Evolutionary conservation across 2,113 vertebrate species (phyloP), one percentile per base, ranked within the genome.

Genomic region (Coryphaenoides rupestris): DNA sequence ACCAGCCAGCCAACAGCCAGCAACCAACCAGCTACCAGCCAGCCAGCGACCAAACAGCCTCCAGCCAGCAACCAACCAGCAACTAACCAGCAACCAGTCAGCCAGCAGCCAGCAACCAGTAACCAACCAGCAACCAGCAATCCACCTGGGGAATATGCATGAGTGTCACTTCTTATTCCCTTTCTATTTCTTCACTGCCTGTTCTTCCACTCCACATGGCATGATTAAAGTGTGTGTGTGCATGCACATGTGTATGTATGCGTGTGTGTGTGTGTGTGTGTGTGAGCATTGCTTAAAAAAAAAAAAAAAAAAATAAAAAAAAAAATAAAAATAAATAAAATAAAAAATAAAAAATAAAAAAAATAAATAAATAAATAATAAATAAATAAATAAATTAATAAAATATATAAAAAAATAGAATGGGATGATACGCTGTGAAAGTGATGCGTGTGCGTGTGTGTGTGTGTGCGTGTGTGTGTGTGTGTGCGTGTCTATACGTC

Each of bases 101-200:
- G n/a, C 49, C 55, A 19, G 63, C 70, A 73, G 75, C 68, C 75
- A 81, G 69, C 82, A 75, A 79, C 71, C 85, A 86, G 80, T 74
- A 70, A 40, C 33, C 33, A 40, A 10, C 33, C 33, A 40, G 33
- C 7, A 40, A 40, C 33, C 33, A 9, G n/a, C n/a, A n/a, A n/a
- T n/a, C n/a, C 77, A 84, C 77, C 78, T 72, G 70, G 77, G 82
- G 84, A 86, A 75, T 71, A 80, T 70, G 49, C n/a, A n/a, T n/a
- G 56, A 1, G 64, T 81, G 80, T 86, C 84, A 83, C 82, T 82
- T 88, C 79, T 75, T 73, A 86, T 87, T 85, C 79, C 77, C 74
- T 60, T 79, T 79, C 77, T 58, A 78, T 83, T 86, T 86, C 74
- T 76, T 87, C 80, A 83, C 66, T 22, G 54, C 65, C 70, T 65